phyloP scores from a whole-genome alignment of 2,797 vertebrate genomes.

The Rhodeus uyekii region DNA sequence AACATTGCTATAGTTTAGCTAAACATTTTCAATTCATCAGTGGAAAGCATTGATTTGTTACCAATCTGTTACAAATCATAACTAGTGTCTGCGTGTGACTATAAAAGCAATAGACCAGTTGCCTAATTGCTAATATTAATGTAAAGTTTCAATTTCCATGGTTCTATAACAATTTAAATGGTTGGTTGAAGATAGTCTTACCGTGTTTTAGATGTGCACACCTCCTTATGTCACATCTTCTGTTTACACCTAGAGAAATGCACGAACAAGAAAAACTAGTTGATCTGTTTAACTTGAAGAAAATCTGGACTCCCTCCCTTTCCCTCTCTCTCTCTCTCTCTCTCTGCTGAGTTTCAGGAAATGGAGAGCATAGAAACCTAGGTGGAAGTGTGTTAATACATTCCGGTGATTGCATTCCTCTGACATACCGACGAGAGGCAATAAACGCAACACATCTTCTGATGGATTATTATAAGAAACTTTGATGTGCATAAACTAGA shows the following conservation, averaged over 20 bases:
- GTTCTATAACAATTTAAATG: background rate
- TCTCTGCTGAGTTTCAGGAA: slow-evolving; percentile 47
- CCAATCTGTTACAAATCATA: background rate
- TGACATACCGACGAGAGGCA: background rate
- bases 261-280: slow-evolving; percentile 78
- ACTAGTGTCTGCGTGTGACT: background rate
- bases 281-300: slow-evolving; percentile 53
- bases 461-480: background rate
- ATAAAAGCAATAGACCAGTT: background rate
- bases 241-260: slow-evolving; percentile 72
- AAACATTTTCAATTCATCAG: background rate
- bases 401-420: background rate
- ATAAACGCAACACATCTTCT: background rate
- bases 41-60: background rate
- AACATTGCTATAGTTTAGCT: background rate
- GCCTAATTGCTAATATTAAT: background rate
- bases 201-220: slow-evolving; percentile 22
- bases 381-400: slow-evolving; percentile 2
- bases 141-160: background rate
- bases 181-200: slow-evolving; percentile 46
- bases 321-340: slow-evolving; percentile 25
- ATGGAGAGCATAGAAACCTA: slow-evolving; percentile 2
- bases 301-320: slow-evolving; percentile 27
- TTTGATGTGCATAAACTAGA: background rate
- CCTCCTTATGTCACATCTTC: slow-evolving; percentile 54